phyloP scores from a whole-genome alignment of 1,140 invertebrate species.

The Scaptodrosophila lebanonensis region DNA sequence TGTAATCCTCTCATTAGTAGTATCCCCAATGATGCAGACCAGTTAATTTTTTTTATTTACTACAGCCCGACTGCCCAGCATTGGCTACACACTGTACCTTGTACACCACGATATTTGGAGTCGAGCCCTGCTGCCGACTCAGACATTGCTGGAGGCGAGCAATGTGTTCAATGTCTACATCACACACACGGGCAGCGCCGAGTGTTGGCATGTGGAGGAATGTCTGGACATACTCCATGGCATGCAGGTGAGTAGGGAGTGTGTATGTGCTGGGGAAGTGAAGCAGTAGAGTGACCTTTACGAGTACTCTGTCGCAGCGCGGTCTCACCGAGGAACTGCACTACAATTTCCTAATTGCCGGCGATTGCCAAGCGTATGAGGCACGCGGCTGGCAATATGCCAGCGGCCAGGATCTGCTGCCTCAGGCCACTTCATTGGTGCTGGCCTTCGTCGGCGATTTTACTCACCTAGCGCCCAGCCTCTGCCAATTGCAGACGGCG shows the following conservation, averaged over 20 bases:
- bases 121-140: conserved; percentile 10
- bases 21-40: no score
- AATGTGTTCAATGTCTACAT: conserved; percentile 48
- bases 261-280: not conserved
- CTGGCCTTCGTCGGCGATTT: conserved; percentile 61
- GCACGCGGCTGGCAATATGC: conserved; percentile 58
- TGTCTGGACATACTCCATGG: conserved; percentile 39
- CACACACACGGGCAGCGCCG: conserved; percentile 51
- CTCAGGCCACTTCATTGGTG: conserved; percentile 43
- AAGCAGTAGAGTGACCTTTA: not conserved
- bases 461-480: conserved; percentile 22
- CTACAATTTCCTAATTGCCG: conserved; percentile 65
- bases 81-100: conserved; percentile 49
- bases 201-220: conserved; percentile 32
- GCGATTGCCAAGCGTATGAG: conserved; percentile 63
- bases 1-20: no score
- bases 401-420: conserved; percentile 32
- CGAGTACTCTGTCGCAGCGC: conserved; percentile 4
- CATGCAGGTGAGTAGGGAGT: conserved; percentile 49
- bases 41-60: conserved; percentile 16
- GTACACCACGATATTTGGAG: conserved; percentile 64
- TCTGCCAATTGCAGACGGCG: conserved; percentile 39
- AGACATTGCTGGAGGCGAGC: conserved; percentile 20
- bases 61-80: conserved; percentile 27
- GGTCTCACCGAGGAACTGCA: conserved; percentile 46